Base-by-base conservation (phyloP, 2,888 invertebrate species). In the Palloptera scutellata region DNA sequence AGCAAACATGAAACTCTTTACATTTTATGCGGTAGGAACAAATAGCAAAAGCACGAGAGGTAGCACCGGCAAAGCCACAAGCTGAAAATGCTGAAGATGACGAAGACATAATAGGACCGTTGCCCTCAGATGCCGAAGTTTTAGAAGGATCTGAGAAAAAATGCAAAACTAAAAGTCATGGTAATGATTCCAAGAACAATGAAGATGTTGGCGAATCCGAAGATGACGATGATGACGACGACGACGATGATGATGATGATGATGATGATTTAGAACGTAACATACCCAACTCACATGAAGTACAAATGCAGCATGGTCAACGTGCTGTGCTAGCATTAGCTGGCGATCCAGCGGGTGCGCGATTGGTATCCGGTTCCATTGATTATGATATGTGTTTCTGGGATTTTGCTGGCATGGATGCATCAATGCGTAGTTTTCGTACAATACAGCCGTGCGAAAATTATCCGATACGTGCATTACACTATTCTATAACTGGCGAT, bases 361-460 rank as follows among this genome's bases (percentile, higher is more conserved):
- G 98, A 1, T 79, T 88, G 30, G 88, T 95, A 0, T 92, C 94
- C 0, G 99, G 99, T 0, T 96, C 97, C 0, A 91, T 95, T 40
- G 98, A 99, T 83, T 99, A 97, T 84, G 96, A 97, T 75, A 93
- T 99, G 1, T 93, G 93, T 63, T 94, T 99, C 77, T 99, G 97
- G 97, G 99, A 99, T 83, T 99, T 99, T 87, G 95, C 97, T 71
- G 98, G 98, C 5, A 98, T 99, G 97, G 97, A 98, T 83, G 90
- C 94, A 0, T 90, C 93, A 0, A 89, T 97, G 87, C 90, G 93
- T 62, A 94, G 96, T 59, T 99, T 98, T 83, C 89, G 98, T 20
- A 93, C 93, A 0, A 86, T 97, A n/a, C 93, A 94, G 74, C 98
- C 98, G 0, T 97, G 97, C 81, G 98, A 98, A 84, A 94, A 93